Base-by-base conservation (phyloP, 1,140 invertebrate genomes). In the Aporrectodea caliginosa region DNA sequence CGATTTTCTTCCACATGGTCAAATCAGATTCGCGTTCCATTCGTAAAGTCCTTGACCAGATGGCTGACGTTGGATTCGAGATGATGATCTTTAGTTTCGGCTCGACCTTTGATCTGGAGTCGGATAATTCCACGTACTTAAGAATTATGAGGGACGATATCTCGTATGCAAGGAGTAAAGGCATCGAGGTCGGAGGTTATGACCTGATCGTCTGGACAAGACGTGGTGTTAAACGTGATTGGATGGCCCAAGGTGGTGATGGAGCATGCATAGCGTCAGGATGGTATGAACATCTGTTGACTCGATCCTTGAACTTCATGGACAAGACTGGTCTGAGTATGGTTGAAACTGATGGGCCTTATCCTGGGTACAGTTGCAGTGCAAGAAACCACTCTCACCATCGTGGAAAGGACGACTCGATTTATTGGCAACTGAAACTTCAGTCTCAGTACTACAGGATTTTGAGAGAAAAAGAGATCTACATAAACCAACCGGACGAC, bases 161-260 rank as follows among this genome's bases (percentile, higher is more conserved):
- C 30, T 35, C 76, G 16, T 77, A 77, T 33, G 76, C 76, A 0
- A 77, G 69, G 0, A 77, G 76, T 2, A 77, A 69, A 69, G 43
- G 43, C 29, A 78, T 78, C n/a, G 77, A 78, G 35, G 77, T 78
- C 1, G 77, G 77, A 27, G 77, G 77, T n/a, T 78, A 78, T 73
- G 77, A 78, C 34, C 34, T 78, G 16, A 78, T 78, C 35, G 69
- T 22, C 14, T 78, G n/a, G 69, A 78, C 77, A 27, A 27, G 77
- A 6, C 1, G n/a, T n/a, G 69, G 1, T 16, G 16, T 12, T 12
- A 32, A 69, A 2, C 6, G n/a, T n/a, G n/a, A 69, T 12, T 78
- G 77, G 77, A 78, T 33, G 35, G 77, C 77, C 1, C 22, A 69
- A n/a, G 29, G 31, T 29, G 69, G 70, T 34, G 22, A 34, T n/a